Base-by-base conservation (phyloP, 1,140 invertebrate species). In the Lysiphlebus fabarum region DNA sequence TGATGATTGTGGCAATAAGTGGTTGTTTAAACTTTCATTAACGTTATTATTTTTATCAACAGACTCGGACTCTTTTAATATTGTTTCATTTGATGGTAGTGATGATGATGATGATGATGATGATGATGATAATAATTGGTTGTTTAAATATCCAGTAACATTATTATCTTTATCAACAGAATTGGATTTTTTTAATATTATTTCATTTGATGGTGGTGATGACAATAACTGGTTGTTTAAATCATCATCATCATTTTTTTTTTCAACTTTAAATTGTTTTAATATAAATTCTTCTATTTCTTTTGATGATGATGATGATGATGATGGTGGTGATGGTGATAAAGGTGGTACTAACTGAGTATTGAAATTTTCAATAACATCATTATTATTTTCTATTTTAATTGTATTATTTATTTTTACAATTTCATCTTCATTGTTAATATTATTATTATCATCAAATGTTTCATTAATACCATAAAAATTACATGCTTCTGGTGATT, bases 391-490 rank as follows among this genome's bases (percentile, higher is more conserved):
- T 63, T 86, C 85, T 10, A 62, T 68, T 63, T 80, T 78, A 17
- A 75, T 72, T 5, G 75, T 71, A 17, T 2, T 59, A 58, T 68
- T 67, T 56, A 71, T 44, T 65, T 51, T 5, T 72, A 62, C 17
- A 26, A 26, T 10, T 49, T 66, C 60, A 8, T 56, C 64, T 11
- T 58, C 62, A 65, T 47, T 49, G 50, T 2, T 60, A 12, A 64
- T 68, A 56, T 74, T 82, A 48, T 59, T 67, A 26, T 63, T 66
- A 62, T 96, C 95, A 59, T 96, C 93, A 2, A 88, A 92, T 42
- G 91, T 75, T 81, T 97, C 94, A 67, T 84, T 91, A 61, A 96
- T 96, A 73, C 97, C 95, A 59, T 90, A 97, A 77, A 90, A 98
- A 78, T 98, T 95, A 17, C 92, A 80, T 9, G 94, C 95, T 34